phyloP scores from a whole-genome alignment of 2,113 vertebrate genomes.

The Corythornis cristatus region DNA sequence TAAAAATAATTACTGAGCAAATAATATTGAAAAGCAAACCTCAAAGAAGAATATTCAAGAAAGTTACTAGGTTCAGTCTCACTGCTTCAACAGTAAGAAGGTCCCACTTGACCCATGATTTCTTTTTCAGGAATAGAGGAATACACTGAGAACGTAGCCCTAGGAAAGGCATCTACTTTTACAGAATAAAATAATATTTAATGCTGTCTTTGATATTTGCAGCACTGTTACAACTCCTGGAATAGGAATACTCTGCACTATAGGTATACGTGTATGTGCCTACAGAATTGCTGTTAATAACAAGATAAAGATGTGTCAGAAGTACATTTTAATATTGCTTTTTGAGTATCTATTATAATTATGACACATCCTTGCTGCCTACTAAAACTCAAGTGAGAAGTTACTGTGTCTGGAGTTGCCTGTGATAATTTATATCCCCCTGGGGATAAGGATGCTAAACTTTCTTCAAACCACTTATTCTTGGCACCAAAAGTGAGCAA shows the following conservation, averaged over 20 bases:
- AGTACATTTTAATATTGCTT: neutral
- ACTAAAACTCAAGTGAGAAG: conserved; percentile 1
- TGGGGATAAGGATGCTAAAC: conserved; percentile 24
- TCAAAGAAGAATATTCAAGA: neutral
- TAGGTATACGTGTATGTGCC: neutral
- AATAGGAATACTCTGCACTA: neutral
- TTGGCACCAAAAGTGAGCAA: conserved; percentile 29
- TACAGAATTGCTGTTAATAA: neutral
- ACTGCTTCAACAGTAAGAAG: neutral
- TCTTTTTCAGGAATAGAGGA: neutral
- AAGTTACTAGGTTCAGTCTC: neutral
- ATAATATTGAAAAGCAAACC: neutral
- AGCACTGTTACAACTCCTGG: neutral
- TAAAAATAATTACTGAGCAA: neutral
- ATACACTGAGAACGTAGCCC: neutral
- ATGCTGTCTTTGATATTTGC: neutral
- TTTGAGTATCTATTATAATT: neutral
- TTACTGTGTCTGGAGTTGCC: neutral
- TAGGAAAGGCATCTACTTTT: neutral
- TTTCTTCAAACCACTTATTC: conserved; percentile 30
- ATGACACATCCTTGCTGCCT: neutral
- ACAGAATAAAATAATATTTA: neutral
- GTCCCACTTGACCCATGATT: neutral
- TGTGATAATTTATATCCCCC: conserved; percentile 6
- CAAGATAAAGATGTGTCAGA: neutral